These are phyloP conservation scores for Glandiceps talaboti DNA, from an alignment of 53 echinoderm and acorn worm genomes.

Conservation along the genomic window DNA sequence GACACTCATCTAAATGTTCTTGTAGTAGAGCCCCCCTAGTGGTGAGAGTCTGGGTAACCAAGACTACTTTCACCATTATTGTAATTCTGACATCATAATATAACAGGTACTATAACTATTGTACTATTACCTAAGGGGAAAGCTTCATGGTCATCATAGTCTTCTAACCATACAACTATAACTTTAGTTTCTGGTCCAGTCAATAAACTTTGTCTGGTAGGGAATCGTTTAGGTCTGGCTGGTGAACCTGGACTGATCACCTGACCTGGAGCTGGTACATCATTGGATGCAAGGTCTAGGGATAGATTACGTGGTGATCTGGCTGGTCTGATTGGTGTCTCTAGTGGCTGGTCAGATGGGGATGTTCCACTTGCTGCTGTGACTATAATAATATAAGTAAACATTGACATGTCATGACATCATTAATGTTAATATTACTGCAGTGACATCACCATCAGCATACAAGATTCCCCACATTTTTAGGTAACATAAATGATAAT, in stretches of 20 bases:
- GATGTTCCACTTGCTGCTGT: not conserved
- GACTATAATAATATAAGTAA: not conserved
- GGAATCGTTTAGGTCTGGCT: conserved; percentile 15
- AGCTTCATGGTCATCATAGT: conserved; percentile 82
- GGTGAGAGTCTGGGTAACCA: too few relatives aligned
- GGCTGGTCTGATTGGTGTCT: not conserved
- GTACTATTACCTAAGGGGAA: conserved; percentile 87
- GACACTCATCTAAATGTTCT: too few relatives aligned
- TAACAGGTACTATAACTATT: too few relatives aligned
- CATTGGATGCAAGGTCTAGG: conserved; percentile 23
- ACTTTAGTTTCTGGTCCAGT: conserved; percentile 76
- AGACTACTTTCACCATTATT: too few relatives aligned
- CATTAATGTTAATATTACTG: too few relatives aligned
- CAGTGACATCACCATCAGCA: too few relatives aligned
- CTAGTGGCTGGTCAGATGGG: not conserved
- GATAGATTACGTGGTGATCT: conserved; percentile 6
- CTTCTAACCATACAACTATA: conserved; percentile 90
- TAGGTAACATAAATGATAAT: too few relatives aligned
- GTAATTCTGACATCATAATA: too few relatives aligned
- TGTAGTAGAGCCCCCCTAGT: too few relatives aligned
- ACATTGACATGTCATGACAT: too few relatives aligned
- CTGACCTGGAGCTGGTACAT: not conserved
- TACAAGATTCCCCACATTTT: too few relatives aligned
- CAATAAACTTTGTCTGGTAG: conserved; percentile 39
- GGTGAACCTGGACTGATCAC: not conserved